These are phyloP conservation scores for Leucophenga varia DNA, from an alignment of 1,140 invertebrate species.

Conservation along the genomic window DNA sequence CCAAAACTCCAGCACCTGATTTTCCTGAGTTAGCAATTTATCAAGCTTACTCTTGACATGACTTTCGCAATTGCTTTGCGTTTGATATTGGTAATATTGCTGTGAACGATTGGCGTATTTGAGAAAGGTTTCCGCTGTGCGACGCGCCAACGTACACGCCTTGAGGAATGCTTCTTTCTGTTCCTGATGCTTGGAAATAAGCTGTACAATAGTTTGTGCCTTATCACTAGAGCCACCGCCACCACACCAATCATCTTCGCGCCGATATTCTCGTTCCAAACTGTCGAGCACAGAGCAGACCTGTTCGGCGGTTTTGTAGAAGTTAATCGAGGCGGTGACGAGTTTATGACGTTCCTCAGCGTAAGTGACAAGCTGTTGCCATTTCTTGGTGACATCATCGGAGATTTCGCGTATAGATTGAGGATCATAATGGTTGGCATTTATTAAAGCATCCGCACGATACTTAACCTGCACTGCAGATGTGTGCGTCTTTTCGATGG, in stretches of 20 bases:
- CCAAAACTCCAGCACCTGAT: conserved; percentile 94
- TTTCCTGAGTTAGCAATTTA: conserved; percentile 90
- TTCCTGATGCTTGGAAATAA: conserved; percentile 94
- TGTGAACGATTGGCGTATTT: conserved; percentile 89
- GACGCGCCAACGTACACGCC: conserved; percentile 89
- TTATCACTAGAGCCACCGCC: conserved; percentile 62
- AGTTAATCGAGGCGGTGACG: conserved; percentile 93
- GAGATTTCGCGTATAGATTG: conserved; percentile 87
- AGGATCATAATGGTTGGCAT: conserved; percentile 86
- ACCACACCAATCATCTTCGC: conserved; percentile 96
- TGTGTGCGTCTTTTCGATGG: conserved; percentile 90
- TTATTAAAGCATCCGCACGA: conserved; percentile 80
- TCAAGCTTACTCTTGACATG: conserved; percentile 88
- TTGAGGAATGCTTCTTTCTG: conserved; percentile 97
- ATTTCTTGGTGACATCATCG: conserved; percentile 91
- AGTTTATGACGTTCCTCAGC: conserved; percentile 96
- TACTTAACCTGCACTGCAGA: conserved; percentile 93
- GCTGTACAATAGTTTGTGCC: conserved; percentile 62
- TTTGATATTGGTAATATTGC: conserved; percentile 81
- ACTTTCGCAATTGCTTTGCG: conserved; percentile 66
- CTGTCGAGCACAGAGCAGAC: conserved; percentile 95
- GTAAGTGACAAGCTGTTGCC: conserved; percentile 94
- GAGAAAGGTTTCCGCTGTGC: conserved; percentile 94
- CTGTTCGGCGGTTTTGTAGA: conserved; percentile 97
- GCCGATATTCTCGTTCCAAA: conserved; percentile 89